phyloP scores from a whole-genome alignment of 2,797 vertebrate species.

The Momotus momota region DNA sequence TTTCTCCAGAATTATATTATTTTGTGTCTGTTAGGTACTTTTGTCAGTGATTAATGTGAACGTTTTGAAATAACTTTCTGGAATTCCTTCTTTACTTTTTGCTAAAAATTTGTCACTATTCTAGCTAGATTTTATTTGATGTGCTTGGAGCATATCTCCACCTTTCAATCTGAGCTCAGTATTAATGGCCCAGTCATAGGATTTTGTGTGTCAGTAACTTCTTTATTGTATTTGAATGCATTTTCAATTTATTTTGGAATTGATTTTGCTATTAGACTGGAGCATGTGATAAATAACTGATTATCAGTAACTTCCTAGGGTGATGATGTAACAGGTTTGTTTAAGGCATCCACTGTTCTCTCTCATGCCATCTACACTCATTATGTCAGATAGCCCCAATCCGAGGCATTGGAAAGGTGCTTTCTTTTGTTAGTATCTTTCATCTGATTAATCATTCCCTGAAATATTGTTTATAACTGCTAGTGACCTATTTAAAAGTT shows the following conservation, averaged over 20 bases:
- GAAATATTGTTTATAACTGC: background rate
- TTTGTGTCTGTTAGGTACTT: background rate
- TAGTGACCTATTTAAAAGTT: background rate
- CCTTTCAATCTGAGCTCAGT: background rate
- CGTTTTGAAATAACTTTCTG: background rate
- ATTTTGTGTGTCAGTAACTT: background rate
- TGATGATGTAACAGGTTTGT: slow-evolving; percentile 8
- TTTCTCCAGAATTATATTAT: background rate
- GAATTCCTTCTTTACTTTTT: background rate
- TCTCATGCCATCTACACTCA: background rate
- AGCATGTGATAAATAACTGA: background rate
- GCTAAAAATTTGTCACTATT: background rate
- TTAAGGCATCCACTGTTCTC: slow-evolving; percentile 18
- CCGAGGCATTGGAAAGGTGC: background rate
- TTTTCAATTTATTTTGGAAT: slow-evolving; percentile 6
- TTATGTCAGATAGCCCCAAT: background rate
- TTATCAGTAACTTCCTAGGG: background rate
- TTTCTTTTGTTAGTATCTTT: slow-evolving; percentile 1
- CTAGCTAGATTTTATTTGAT: background rate
- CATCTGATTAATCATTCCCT: background rate
- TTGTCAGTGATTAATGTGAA: background rate
- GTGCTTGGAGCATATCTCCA: background rate
- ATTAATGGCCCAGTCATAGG: background rate
- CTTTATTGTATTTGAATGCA: background rate
- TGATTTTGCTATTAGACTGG: background rate